Evolutionary conservation across 1,140 invertebrate species (phyloP).

Genomic region (Listronotus oregonensis): DNA sequence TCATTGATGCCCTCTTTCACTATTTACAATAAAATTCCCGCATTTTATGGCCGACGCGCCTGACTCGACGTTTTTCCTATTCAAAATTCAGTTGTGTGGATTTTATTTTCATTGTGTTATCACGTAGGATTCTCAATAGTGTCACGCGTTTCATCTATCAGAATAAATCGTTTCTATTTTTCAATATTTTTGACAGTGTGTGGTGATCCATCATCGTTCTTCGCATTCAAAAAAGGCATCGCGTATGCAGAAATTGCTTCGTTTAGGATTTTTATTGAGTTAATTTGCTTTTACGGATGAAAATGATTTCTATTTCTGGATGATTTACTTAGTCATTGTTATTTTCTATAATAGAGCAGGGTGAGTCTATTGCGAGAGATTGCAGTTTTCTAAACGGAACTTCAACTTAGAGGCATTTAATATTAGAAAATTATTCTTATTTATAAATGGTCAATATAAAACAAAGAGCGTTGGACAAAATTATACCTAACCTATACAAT

Average conservation of each 20-base stretch:
- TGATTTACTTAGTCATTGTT: too few species aligned
- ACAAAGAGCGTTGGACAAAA: too few species aligned
- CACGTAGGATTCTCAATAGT: conserved; percentile 30
- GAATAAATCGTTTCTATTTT: conserved; percentile 29
- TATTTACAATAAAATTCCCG: conserved; percentile 23
- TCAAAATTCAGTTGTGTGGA: conserved; percentile 27
- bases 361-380: too few species aligned
- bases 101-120: conserved; percentile 34
- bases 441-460: too few species aligned
- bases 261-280: conserved; percentile 9
- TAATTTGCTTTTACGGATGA: not conserved
- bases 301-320: not conserved
- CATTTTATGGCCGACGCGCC: conserved; percentile 21
- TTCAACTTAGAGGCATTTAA: too few species aligned
- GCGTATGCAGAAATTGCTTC: conserved; percentile 6
- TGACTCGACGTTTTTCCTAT: conserved; percentile 33
- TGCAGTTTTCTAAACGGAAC: too few species aligned
- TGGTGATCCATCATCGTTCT: conserved; percentile 23
- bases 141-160: conserved; percentile 31
- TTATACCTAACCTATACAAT: too few species aligned
- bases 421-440: too few species aligned
- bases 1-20: conserved; percentile 14
- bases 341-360: too few species aligned
- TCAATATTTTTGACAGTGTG: conserved; percentile 9
- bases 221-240: conserved; percentile 11